Percentiles rank a stretch among this genome's conserved stretches.
Evolutionary conservation across 2,113 vertebrate genomes (phyloP).

Genomic region (Dinomys branickii): DNA sequence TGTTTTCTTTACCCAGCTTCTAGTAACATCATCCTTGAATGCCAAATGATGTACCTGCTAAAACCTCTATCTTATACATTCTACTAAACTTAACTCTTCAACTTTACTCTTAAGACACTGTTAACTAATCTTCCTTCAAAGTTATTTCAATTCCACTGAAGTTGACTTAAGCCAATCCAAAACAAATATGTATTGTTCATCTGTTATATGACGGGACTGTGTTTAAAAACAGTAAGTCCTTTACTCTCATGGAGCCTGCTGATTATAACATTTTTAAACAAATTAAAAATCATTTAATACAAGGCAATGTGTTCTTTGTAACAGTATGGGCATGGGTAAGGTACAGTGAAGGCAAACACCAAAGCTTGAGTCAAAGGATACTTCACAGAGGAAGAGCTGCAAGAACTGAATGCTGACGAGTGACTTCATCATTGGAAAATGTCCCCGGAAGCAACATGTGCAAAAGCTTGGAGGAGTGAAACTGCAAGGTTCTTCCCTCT

Average conservation of each 20-base stretch:
- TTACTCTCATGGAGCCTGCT: not conserved
- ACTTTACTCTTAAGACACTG: not conserved
- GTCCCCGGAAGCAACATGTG: not conserved
- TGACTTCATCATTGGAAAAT: not conserved
- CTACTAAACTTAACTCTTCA: not conserved
- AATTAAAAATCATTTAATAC: not conserved
- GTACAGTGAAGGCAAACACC: not conserved
- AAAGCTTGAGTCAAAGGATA: not conserved
- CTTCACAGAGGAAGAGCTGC: not conserved
- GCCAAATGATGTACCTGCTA: not conserved
- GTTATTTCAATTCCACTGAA: not conserved
- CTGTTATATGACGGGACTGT: not conserved
- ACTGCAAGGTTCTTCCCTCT: not conserved
- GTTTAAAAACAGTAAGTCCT: not conserved
- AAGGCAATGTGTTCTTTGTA: not conserved
- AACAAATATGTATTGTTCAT: not conserved
- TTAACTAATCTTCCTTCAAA: not conserved
- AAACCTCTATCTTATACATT: not conserved
- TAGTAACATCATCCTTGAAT: not conserved
- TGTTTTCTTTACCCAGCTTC: not conserved
- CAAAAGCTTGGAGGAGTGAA: not conserved
- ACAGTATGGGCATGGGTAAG: not conserved
- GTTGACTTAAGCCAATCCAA: not conserved
- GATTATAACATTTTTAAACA: slow-evolving; percentile 4
- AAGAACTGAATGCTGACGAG: not conserved